Percentiles rank a stretch among this genome's conserved stretches.
phyloP scores from a whole-genome alignment of 2,113 vertebrate species.

The Platycercus adscitus region DNA sequence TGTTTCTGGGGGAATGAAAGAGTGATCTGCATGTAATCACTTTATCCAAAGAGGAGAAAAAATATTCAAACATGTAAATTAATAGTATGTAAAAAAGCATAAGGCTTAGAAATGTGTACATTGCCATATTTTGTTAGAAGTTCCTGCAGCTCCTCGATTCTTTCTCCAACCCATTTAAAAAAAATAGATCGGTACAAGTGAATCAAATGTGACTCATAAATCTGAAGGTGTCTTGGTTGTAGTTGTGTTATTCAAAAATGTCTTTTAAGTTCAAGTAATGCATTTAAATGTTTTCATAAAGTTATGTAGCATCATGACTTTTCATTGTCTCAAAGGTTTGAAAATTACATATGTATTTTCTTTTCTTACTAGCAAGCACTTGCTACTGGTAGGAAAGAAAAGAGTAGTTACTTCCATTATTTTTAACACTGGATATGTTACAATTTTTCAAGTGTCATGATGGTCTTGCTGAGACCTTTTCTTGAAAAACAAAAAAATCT shows the following conservation, averaged over 20 bases:
- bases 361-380: not conserved
- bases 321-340: not conserved
- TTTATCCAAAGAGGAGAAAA: constrained; percentile 15
- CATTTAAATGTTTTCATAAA: not conserved
- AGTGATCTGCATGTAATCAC: not conserved
- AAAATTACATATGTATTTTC: not conserved
- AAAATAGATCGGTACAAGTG: not conserved
- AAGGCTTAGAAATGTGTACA: not conserved
- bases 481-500: not conserved
- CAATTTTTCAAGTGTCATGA: not conserved
- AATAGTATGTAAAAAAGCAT: not conserved
- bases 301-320: not conserved
- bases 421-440: not conserved
- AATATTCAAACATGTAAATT: not conserved
- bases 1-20: not conserved
- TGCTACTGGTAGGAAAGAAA: not conserved
- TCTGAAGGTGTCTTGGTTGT: not conserved
- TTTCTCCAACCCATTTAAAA: not conserved
- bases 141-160: not conserved
- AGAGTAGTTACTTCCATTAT: not conserved
- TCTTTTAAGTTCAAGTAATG: not conserved
- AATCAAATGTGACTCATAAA: not conserved
- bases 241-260: not conserved
- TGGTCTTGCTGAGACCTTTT: not conserved
- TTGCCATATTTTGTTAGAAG: not conserved